Base-by-base conservation (phyloP, 2,113 vertebrate genomes). In the Oncorhynchus tshawytscha region DNA sequence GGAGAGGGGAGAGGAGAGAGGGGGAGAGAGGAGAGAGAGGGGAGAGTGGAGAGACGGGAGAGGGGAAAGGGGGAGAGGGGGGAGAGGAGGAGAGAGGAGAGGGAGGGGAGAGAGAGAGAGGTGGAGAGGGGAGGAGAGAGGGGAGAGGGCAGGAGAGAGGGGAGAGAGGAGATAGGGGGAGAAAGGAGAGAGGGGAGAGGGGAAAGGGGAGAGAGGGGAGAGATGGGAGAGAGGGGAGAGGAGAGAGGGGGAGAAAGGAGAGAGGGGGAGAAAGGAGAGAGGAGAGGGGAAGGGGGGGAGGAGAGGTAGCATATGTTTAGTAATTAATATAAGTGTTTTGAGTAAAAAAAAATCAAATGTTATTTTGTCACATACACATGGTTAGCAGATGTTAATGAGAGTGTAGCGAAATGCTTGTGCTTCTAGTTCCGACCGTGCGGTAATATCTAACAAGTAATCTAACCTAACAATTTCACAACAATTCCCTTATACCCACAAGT, bases 11-110 rank as follows among this genome's bases (percentile, higher is more conserved):
- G 54, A 65, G 18, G 48, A 51, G 18, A 62, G 34, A 45, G 15
- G 11, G 24, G 15, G 18, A 22, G 20, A 24, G 59, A 3, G 15
- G 0, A 2, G 27, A 29, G 1, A 18, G 67, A 69, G 15, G 1
- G 2, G 57, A 18, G 57, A 59, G 0, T 20, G 57, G 57, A 6
- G 31, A 34, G 6, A n/a, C n/a, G 0, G 0, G 16, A 4, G 0
- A 59, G 13, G 4, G 16, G 1, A 2, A 2, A 8, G 18, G 1
- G 27, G 0, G 0, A 0, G 39, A 24, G 20, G n/a, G n/a, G n/a
- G n/a, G n/a, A n/a, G n/a, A n/a, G n/a, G n/a, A n/a, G n/a, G 25
- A 9, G 60, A n/a, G 31, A 62, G 51, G 29, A n/a, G n/a, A n/a
- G 29, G 1, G 0, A 31, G 15, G 5, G 20, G 66, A 20, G 18